A percentile compares a stretch with the other conserved stretches of the same genome.
These are phyloP conservation scores for Odontesthes bonariensis DNA, from an alignment of 2,113 vertebrate genomes.

Conservation along the genomic window DNA sequence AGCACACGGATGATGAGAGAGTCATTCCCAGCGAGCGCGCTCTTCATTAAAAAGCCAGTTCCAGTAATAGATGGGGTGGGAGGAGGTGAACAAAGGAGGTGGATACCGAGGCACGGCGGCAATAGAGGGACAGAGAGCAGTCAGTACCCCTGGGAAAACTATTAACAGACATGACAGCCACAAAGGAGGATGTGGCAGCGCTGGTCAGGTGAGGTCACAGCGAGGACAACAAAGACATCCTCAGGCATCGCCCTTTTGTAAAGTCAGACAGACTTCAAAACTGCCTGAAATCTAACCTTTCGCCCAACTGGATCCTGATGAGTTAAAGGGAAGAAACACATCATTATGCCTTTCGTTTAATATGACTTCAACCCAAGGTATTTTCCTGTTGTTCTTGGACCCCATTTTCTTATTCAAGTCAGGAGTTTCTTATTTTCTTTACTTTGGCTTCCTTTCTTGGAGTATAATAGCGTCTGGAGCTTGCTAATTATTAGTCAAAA, in stretches of 20 bases:
- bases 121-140: constrained; percentile 38
- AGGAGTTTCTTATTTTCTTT: not conserved
- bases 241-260: constrained; percentile 12
- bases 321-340: not conserved
- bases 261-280: constrained; percentile 22
- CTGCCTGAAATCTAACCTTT: constrained; percentile 34
- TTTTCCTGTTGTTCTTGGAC: not conserved
- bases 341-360: not conserved
- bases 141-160: constrained; percentile 59
- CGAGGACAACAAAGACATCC: constrained; percentile 61
- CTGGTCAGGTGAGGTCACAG: constrained; percentile 72
- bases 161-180: constrained; percentile 69
- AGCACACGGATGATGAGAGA: constrained; percentile 32
- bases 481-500: too few species aligned
- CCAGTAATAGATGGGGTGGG: constrained; percentile 65
- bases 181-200: constrained; percentile 60
- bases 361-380: constrained; percentile 1
- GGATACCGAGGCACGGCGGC: constrained; percentile 1
- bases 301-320: not conserved
- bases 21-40: constrained; percentile 57
- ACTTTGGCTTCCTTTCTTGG: not conserved
- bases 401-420: not conserved
- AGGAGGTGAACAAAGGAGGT: constrained; percentile 39
- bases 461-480: too few species aligned
- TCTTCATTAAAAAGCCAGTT: constrained; percentile 81